Base-by-base conservation (phyloP, 2,113 vertebrate species). In the Delphinapterus leucas region DNA sequence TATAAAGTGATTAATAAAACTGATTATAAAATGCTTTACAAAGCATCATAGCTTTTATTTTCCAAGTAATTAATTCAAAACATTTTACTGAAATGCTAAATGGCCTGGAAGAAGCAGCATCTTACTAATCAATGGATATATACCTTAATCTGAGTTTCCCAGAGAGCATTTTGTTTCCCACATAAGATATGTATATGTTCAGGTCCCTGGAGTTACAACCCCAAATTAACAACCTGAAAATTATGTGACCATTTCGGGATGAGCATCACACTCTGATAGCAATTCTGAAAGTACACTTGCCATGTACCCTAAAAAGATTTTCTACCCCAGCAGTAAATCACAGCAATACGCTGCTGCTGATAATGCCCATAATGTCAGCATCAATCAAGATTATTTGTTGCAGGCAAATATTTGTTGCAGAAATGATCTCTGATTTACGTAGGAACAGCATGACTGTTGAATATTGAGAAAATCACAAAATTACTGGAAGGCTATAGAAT, bases 11-110 rank as follows among this genome's bases (percentile, higher is more conserved):
- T 74, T 85, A n/a, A 88, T 84, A 92, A 84, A 95, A 90, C 17
- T 67, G 28, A 96, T 95, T 53, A 80, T 93, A 76, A 92, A 90
- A 73, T 53, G 10, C 9, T 83, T 91, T 88, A n/a, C 63, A 93
- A 90, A 74, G 58, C 58, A 73, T 58, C 90, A 92, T 53, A 83
- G 81, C 67, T 90, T 96, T 97, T 96, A 17, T 95, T 96, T 79
- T 88, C 47, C 71, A 86, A 96, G 25, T 79, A 70, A 93, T 77
- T 94, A 88, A 93, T 95, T 93, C 74, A 83, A 97, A 93, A 77
- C 65, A 70, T n/a, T 73, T 88, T 88, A 36, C 67, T 93, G 65
- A 90, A 88, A 82, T 65, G 28, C 71, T 38, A 77, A 94, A 17
- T 36, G 38, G 12, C 36, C 74, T 53, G 14, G n/a, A 93, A 70